Conservation (phyloP, 2,113 vertebrate species). For the Odontesthes bonariensis region DNA sequence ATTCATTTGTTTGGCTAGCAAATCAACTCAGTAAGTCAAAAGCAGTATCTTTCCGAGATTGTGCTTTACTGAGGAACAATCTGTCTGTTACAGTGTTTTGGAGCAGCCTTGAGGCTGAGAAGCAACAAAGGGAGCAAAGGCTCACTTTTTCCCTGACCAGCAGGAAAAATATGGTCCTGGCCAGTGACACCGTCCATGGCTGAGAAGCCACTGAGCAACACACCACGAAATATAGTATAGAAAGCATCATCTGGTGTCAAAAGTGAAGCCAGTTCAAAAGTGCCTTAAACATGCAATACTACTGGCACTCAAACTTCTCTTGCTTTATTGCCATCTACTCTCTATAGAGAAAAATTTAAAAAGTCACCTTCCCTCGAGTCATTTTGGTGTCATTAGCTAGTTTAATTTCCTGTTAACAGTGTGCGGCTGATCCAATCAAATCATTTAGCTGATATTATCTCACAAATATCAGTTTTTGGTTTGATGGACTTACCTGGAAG, state of each 20-base stretch:
- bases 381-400: neutral
- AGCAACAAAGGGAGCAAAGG: neutral
- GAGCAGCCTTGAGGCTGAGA: no score
- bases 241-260: neutral
- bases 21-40: slow-evolving; percentile 6
- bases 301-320: neutral
- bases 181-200: neutral
- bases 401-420: neutral
- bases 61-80: neutral
- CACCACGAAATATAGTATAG: neutral
- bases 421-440: neutral
- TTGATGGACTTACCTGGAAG: no score
- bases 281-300: no score
- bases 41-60: neutral
- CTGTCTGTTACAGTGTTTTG: neutral
- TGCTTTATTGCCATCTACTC: neutral
- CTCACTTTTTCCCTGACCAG: neutral
- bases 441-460: no score
- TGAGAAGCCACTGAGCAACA: neutral
- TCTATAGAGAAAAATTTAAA: neutral
- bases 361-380: neutral
- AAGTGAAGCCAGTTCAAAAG: neutral
- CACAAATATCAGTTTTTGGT: neutral
- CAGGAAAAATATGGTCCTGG: neutral
- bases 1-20: neutral